These are phyloP conservation scores for Magallana angulata DNA, from an alignment of 1,140 invertebrate genomes.

Conservation along the genomic window DNA sequence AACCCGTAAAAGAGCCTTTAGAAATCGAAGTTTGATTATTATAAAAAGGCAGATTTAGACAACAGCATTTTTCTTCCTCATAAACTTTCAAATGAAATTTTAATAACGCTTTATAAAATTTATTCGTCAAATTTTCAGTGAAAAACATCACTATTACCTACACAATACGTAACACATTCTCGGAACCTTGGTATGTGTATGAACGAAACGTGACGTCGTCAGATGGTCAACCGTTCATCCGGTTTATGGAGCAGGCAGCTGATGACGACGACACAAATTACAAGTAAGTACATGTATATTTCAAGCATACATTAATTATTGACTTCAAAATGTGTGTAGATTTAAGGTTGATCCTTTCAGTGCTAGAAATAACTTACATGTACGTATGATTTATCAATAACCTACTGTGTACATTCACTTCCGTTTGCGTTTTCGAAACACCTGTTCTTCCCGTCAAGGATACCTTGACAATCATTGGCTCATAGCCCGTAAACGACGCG, in stretches of 20 bases:
- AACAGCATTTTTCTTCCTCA: no score
- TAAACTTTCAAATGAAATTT: no score
- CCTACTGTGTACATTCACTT: not conserved
- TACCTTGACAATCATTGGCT: not conserved
- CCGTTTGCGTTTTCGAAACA: not conserved
- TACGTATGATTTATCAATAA: not conserved
- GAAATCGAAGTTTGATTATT: not conserved
- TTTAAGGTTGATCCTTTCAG: not conserved
- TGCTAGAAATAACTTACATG: not conserved
- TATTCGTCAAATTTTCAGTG: not conserved
- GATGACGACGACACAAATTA: conserved; percentile 23
- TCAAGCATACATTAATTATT: not conserved
- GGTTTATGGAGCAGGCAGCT: conserved; percentile 26
- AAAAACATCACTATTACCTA: conserved; percentile 4
- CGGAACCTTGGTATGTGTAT: conserved; percentile 12
- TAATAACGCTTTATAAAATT: no score
- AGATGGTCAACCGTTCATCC: conserved; percentile 1
- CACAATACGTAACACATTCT: conserved; percentile 1
- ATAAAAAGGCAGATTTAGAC: not conserved
- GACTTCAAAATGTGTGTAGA: not conserved
- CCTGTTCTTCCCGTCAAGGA: not conserved
- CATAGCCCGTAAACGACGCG: not conserved
- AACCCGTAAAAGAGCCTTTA: not conserved
- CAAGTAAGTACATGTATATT: not conserved
- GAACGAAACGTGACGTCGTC: not conserved